Evolutionary conservation across 1,140 invertebrate genomes (phyloP), one percentile per base, ranked within the genome.

Genomic region (Euglossa dilemma): DNA sequence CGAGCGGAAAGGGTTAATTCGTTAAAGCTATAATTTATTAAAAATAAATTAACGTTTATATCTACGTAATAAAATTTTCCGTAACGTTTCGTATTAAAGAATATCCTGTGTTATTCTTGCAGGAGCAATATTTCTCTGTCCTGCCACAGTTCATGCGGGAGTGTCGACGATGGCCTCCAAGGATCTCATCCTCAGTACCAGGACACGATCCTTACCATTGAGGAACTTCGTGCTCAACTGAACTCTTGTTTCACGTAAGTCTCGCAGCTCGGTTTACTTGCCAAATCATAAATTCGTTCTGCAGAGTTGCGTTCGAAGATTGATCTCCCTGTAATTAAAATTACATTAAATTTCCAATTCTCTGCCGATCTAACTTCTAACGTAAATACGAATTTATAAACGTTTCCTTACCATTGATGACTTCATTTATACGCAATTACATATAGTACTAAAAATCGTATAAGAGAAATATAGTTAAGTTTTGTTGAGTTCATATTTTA

Each of bases 181-280:
- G 93, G 91, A 47, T 94, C 93, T 52, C 93, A 94, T 91, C 92
- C 93, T 36, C 93, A 94, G 63, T 94, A 94, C 71, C 92, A 94
- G 80, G 94, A 95, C 67, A 93, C 94, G 25, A 95, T 95, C 74
- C 91, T 97, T 74, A 97, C 96, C 54, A 96, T 97, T 83, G 97
- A 97, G 92, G 96, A 97, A 90, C 92, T 97, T 76, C 95, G 96
- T 71, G 95, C 95, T 61, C 96, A 97, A 87, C 94, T 97, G 83
- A 96, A 96, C 90, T 97, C 96, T 71, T 97, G 97, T 91, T 97
- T 97, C 91, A 97, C 96, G 93, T 96, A 90, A 95, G 95, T 95
- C 54, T 57, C 50, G 12, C 28, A 25, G 18, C 75, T 67, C 36
- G 25, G 54, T 66, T 16, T 25, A 23, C 36, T 36, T 36, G 1